Conservation (phyloP, 2,797 vertebrate species). For the Coregonus ussuriensis region DNA sequence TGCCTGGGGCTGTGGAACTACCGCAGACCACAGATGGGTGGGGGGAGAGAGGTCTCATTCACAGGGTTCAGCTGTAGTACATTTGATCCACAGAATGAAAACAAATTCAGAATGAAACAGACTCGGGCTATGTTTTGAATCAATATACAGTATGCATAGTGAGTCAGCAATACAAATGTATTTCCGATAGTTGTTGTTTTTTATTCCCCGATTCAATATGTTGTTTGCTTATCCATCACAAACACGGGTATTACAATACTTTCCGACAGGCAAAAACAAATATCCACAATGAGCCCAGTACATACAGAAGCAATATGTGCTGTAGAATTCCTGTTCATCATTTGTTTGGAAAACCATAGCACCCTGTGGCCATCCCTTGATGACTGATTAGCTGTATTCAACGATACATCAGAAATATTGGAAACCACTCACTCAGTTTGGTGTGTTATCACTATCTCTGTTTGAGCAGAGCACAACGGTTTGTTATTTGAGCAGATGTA, state of each 20-base stretch:
- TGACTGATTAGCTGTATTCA: conserved; percentile 26
- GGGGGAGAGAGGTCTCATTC: neutral
- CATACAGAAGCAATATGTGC: conserved; percentile 5
- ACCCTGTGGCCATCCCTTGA: neutral
- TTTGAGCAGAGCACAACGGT: conserved; percentile 30
- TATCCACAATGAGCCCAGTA: conserved; percentile 28
- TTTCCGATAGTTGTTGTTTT: conserved; percentile 49
- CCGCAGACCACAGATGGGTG: conserved; percentile 12
- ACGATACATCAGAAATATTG: neutral
- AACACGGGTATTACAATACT: conserved; percentile 19
- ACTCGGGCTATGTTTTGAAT: conserved; percentile 49
- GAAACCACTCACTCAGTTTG: neutral
- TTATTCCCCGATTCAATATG: conserved; percentile 35
- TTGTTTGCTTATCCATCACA: conserved; percentile 41
- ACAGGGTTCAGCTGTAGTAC: conserved; percentile 16
- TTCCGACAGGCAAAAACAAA: conserved; percentile 43
- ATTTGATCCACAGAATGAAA: conserved; percentile 41
- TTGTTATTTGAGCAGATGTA: neutral
- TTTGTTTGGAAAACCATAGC: neutral
- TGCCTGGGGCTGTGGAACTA: conserved; percentile 28
- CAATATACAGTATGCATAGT: conserved; percentile 36
- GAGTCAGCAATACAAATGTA: conserved; percentile 46
- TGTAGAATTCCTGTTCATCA: conserved; percentile 1
- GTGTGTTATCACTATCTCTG: conserved; percentile 20
- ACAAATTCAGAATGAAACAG: conserved; percentile 42